Evolutionary conservation across 1,140 invertebrate genomes (phyloP).

Genomic region (Himalopsyche phryganea): DNA sequence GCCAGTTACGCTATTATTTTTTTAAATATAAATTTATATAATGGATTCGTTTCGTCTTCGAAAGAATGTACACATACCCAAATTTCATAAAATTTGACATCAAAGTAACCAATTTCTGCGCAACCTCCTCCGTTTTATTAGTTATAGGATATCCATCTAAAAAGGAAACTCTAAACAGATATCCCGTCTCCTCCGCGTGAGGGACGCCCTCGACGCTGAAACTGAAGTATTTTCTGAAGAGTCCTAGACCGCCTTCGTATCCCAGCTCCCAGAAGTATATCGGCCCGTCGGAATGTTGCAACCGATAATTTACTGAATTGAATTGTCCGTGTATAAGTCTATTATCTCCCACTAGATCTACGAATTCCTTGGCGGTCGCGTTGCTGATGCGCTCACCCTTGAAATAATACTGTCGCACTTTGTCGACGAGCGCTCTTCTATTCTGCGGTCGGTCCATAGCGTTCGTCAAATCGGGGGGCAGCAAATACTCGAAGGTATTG

Average conservation of each 20-base stretch:
- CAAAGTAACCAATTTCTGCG: constrained; percentile 43
- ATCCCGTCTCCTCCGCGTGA: constrained; percentile 46
- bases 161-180: constrained; percentile 38
- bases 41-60: too few relatives aligned
- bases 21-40: too few relatives aligned
- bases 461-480: neutral
- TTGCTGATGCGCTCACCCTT: constrained; percentile 37
- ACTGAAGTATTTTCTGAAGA: constrained; percentile 41
- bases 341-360: constrained; percentile 13
- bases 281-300: constrained; percentile 3
- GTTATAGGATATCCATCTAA: constrained; percentile 29
- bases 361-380: neutral
- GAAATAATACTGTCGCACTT: constrained; percentile 38
- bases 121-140: constrained; percentile 38
- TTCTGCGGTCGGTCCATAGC: neutral
- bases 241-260: constrained; percentile 44
- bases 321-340: neutral
- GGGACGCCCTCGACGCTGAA: constrained; percentile 41
- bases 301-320: neutral
- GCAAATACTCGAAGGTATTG: constrained; percentile 37
- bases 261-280: constrained; percentile 46
- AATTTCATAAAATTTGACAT: constrained; percentile 54
- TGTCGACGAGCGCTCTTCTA: constrained; percentile 17
- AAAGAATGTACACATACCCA: constrained; percentile 44
- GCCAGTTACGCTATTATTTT: too few relatives aligned